Percentiles rank a stretch among this genome's conserved stretches.
Conservation (phyloP, 2,797 vertebrate genomes). For the Melanitta fusca region DNA sequence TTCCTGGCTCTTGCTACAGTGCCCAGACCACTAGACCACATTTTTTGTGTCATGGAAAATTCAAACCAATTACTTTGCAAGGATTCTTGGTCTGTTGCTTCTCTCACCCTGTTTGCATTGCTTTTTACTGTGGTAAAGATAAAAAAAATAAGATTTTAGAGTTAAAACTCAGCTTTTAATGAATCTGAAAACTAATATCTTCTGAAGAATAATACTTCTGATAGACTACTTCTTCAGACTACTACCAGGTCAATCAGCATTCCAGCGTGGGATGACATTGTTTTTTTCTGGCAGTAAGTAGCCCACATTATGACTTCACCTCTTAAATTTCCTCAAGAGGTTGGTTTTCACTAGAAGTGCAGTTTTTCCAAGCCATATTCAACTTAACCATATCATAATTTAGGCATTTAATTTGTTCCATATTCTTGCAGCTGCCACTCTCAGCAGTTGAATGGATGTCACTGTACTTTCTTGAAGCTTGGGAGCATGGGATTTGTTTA, state of each 20-base stretch:
- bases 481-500: background rate
- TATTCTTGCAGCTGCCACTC: background rate
- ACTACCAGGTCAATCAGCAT: constrained; percentile 27
- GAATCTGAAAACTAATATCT: background rate
- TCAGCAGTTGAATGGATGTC: background rate
- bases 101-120: background rate
- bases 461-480: background rate
- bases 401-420: constrained; percentile 53
- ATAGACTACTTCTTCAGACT: constrained; percentile 23
- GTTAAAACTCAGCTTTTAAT: background rate
- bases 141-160: background rate
- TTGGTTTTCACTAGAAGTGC: constrained; percentile 40
- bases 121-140: background rate
- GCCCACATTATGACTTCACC: constrained; percentile 50
- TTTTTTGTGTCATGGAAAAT: background rate
- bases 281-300: constrained; percentile 38
- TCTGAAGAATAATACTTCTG: constrained; percentile 4
- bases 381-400: constrained; percentile 36
- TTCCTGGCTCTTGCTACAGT: background rate
- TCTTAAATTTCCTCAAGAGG: constrained; percentile 53
- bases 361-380: constrained; percentile 42
- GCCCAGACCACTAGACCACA: background rate
- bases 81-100: background rate
- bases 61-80: background rate
- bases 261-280: background rate